These are phyloP conservation scores for Hemibagrus wyckioides DNA, from an alignment of 2,113 vertebrate genomes.

Conservation along the genomic window DNA sequence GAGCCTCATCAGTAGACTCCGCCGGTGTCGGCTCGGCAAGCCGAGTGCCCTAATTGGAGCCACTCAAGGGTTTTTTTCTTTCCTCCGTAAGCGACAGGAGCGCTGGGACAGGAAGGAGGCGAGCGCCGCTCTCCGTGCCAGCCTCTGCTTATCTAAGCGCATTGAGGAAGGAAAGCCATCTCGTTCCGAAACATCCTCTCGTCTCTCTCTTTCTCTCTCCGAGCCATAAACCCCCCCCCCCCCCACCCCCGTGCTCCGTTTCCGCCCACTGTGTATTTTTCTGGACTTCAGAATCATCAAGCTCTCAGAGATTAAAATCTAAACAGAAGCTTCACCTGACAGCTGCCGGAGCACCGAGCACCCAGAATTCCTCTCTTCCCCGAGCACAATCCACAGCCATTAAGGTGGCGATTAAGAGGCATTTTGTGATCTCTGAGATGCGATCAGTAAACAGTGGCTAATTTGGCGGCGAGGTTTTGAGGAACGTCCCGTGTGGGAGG, in stretches of 20 bases:
- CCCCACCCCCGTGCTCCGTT: constrained; percentile 36
- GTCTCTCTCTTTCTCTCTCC: constrained; percentile 41
- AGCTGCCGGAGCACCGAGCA: constrained; percentile 42
- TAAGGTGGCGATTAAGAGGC: constrained; percentile 59
- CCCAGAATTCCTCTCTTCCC: constrained; percentile 60
- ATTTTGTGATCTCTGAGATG: constrained; percentile 15
- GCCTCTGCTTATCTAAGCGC: constrained; percentile 46
- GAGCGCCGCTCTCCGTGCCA: constrained; percentile 30
- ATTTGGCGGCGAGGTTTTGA: constrained; percentile 13
- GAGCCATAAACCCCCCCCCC: constrained; percentile 46
- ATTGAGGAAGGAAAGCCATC: constrained; percentile 70
- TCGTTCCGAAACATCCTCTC: constrained; percentile 65
- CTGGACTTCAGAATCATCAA: not conserved
- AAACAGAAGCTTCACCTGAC: not conserved
- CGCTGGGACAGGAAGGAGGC: constrained; percentile 46
- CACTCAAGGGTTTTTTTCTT: constrained; percentile 22
- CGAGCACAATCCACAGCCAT: constrained; percentile 61
- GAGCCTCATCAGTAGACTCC: constrained; percentile 21
- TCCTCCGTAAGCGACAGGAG: constrained; percentile 37
- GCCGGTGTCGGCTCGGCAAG: constrained; percentile 8
- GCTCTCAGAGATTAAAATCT: not conserved
- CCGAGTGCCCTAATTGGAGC: constrained; percentile 39
- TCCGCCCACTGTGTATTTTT: constrained; percentile 48
- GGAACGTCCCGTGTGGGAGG: not conserved
- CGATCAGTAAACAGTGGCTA: constrained; percentile 23